A percentile compares a stretch with the other conserved stretches of the same genome.
Conservation (phyloP, 2,797 vertebrate genomes). For the Xenops minutus region DNA sequence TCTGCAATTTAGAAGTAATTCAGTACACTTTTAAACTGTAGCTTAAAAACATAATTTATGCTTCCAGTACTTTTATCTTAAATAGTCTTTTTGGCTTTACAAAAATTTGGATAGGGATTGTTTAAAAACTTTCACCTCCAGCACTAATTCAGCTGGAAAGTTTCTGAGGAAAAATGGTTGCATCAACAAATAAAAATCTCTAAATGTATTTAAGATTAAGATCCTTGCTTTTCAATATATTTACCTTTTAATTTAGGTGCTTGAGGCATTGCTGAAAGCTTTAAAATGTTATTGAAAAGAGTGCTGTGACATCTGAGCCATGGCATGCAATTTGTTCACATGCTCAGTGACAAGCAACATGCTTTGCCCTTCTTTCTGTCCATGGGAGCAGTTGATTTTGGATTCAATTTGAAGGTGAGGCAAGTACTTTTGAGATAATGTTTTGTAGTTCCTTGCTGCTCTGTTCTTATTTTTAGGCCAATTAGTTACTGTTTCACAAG, state of each 20-base stretch:
- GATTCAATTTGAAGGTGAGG: conserved; percentile 24
- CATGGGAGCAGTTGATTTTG: conserved; percentile 17
- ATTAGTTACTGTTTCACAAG: not conserved
- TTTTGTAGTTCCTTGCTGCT: conserved; percentile 22
- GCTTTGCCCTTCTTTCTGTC: not conserved
- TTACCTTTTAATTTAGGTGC: conserved; percentile 23
- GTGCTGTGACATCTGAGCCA: not conserved
- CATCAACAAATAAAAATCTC: not conserved
- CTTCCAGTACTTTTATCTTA: not conserved
- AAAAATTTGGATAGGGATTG: not conserved
- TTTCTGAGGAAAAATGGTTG: not conserved
- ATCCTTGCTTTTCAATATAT: not conserved
- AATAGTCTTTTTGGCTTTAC: not conserved
- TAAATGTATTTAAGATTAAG: not conserved
- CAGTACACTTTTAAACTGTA: not conserved
- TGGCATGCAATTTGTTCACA: not conserved
- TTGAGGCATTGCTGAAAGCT: not conserved
- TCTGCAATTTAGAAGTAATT: not conserved
- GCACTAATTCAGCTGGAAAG: not conserved
- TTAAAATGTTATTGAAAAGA: conserved; percentile 1
- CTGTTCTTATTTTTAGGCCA: not conserved
- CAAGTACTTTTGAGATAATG: conserved; percentile 14
- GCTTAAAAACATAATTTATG: not conserved
- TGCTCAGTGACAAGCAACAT: not conserved
- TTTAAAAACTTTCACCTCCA: not conserved